Percentiles rank a stretch among this genome's conserved stretches.
Conservation (phyloP, 2,113 vertebrate genomes). For the Murina feae region DNA sequence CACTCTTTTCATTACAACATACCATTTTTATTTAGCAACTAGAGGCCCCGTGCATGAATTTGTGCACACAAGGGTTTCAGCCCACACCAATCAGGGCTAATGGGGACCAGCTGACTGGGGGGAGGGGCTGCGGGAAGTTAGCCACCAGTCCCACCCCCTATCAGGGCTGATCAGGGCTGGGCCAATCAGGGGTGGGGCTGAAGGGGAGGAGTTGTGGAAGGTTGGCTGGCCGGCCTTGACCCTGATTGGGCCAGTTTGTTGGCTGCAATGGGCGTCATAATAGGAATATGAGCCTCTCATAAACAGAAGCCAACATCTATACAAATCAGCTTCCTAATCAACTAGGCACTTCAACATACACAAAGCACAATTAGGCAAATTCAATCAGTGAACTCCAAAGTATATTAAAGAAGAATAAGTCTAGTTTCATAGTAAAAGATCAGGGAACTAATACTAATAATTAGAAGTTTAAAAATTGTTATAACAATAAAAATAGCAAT, state of each 20-base stretch:
- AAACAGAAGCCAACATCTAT: background rate
- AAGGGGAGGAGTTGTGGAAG: too few relatives aligned
- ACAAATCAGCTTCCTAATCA: background rate
- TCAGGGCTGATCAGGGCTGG: too few relatives aligned
- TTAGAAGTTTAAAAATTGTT: background rate
- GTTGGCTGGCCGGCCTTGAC: too few relatives aligned
- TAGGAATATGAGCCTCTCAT: background rate
- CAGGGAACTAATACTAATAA: background rate
- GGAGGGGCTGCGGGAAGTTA: too few relatives aligned
- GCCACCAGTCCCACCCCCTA: too few relatives aligned
- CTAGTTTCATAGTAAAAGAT: background rate
- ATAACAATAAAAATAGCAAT: slow-evolving; percentile 3
- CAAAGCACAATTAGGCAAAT: background rate
- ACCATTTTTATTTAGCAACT: background rate
- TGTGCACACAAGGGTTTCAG: too few relatives aligned
- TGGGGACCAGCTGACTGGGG: too few relatives aligned
- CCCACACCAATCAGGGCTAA: too few relatives aligned
- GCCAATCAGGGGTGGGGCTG: too few relatives aligned
- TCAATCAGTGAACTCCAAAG: background rate
- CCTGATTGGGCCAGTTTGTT: too few relatives aligned
- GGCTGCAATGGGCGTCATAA: too few relatives aligned
- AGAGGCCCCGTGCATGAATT: too few relatives aligned
- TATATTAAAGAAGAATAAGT: background rate
- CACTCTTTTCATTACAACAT: background rate
- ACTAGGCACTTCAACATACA: background rate